Base-by-base conservation (phyloP, 2,113 vertebrate genomes). In the Arothron firmamentum region DNA sequence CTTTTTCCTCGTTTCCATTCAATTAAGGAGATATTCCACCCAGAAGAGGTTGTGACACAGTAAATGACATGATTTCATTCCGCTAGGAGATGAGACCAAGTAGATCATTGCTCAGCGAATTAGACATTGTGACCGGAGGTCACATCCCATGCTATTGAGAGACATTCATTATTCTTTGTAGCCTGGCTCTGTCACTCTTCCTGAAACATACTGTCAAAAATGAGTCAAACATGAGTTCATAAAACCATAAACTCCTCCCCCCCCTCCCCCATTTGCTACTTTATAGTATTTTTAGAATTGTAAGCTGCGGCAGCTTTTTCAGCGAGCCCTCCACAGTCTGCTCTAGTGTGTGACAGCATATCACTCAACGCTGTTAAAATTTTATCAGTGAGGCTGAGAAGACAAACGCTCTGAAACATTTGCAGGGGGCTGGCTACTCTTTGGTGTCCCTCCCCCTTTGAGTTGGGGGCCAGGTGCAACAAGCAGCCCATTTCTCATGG, bases 401-500 rank as follows among this genome's bases (percentile, higher is more conserved):
- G 34, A 38, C 34, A 11, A 38, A 38, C 25, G 38, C 51, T 16
- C 4, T 13, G 41, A 19, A 41, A 58, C 17, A 20, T 42, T 31
- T 25, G 11, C 61, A 50, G 34, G 3, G 41, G 3, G 6, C 28
- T 19, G 41, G 14, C 49, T 64, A 18, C 55, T 66, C 52, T 58
- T 55, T 84, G 50, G 21, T 31, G 19, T 38, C 55, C 23, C 52
- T 6, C 41, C 10, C 58, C 21, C 12, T 23, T 18, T 23, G 25
- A 65, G n/a, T 56, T 52, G 8, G 52, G 56, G 38, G 0, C 55
- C 82, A 82, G 80, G 59, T 83, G 82, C 52, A 71, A 20, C 55
- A 52, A 59, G 25, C 66, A 67, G 73, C 56, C 71, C 64, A 34
- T 52, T 82, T 87, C 82, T 66, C 78, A 80, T 23, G 68, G 75